phyloP scores from a whole-genome alignment of 2,888 invertebrate genomes.

The Polyommatus icarus region DNA sequence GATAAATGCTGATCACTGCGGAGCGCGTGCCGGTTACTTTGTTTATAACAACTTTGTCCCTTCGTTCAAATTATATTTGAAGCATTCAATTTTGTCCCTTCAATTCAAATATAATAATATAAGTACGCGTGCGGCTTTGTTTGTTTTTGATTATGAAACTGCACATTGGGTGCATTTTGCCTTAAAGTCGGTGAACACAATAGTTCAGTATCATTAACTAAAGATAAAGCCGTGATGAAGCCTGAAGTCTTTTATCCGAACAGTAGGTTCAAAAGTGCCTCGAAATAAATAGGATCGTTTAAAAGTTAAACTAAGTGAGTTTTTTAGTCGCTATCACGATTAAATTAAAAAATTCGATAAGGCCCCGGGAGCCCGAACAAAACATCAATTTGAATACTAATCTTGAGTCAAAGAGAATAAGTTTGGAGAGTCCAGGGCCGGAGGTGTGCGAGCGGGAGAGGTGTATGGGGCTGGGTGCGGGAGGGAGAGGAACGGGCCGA shows the following conservation, averaged over 20 bases:
- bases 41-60: conserved; percentile 2
- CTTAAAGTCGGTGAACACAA: neutral
- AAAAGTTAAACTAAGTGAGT: conserved; percentile 39
- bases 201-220: neutral
- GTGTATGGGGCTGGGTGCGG: conserved; percentile 51
- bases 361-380: conserved; percentile 61
- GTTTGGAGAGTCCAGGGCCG: conserved; percentile 74
- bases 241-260: neutral
- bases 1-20: neutral
- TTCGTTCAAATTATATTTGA: neutral
- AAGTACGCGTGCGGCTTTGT: neutral
- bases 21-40: neutral
- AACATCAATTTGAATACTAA: conserved; percentile 78
- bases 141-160: neutral
- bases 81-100: neutral
- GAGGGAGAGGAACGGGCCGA: conserved; percentile 59
- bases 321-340: conserved; percentile 57
- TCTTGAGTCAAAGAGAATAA: conserved; percentile 78
- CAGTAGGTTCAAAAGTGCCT: conserved; percentile 3
- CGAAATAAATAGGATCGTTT: conserved; percentile 34
- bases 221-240: neutral
- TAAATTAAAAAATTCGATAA: conserved; percentile 71
- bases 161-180: neutral
- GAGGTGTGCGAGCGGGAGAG: conserved; percentile 62
- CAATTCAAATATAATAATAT: neutral